Base-by-base conservation (phyloP, 1,140 invertebrate genomes). In the Adelges cooleyi region DNA sequence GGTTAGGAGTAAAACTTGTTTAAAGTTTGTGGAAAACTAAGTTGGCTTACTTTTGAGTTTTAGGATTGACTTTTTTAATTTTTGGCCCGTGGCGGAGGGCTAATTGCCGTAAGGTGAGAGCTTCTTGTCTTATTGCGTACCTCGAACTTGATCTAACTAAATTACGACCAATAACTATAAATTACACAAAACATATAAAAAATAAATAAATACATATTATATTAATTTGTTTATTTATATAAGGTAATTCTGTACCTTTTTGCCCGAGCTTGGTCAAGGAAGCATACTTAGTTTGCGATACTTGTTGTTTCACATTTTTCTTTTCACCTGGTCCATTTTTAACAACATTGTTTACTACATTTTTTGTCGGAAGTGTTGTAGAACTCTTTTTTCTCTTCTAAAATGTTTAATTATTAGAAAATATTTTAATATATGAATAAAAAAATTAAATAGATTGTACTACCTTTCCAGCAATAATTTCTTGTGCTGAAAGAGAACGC, bases 351-450 rank as follows among this genome's bases (percentile, higher is more conserved):
- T 27, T 23, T 25, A 42, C 29, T 2, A n/a, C 2, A 59, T 44
- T 44, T n/a, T 44, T 62, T 29, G n/a, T 22, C 6, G 56, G 25
- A 23, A 46, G 25, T 27, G 44, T 33, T 23, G 56, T 25, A 33
- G 40, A 46, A 22, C 56, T 62, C 22, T 62, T 62, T 62, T 42
- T 62, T 22, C 56, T 48, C 46, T 62, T 62, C 56, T 62, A 33
- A 46, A 59, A 18, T 33, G 11, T 3, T 46, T 44, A 59, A 46
- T 22, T 18, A 48, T 46, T 22, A 20, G 10, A 29, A 40, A 18
- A 17, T 25, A 44, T 18, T 11, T 9, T 42, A n/a, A 42, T 46
- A 50, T 11, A n/a, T n/a, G n/a, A n/a, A n/a, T n/a, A n/a, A n/a
- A n/a, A n/a, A n/a, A n/a, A n/a, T n/a, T n/a, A n/a, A n/a, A n/a